A percentile compares a stretch with the other conserved stretches of the same genome.
Conservation (phyloP, 2,797 vertebrate genomes). For the Valencia hispanica region DNA sequence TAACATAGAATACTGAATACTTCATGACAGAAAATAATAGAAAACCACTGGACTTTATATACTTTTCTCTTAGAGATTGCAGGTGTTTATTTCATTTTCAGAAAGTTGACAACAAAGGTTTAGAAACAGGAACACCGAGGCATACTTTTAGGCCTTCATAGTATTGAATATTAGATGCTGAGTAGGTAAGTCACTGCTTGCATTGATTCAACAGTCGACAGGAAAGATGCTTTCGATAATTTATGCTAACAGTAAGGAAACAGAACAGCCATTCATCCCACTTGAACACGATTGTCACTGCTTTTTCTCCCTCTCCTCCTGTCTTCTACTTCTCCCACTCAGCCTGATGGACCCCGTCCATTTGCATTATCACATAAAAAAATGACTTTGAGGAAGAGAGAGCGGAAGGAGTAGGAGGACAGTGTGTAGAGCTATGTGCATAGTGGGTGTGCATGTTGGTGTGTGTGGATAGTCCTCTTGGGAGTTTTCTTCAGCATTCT, state of each 20-base stretch:
- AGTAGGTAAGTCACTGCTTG: slow-evolving; percentile 7
- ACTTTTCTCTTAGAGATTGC: not conserved
- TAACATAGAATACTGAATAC: too few relatives aligned
- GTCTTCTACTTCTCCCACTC: slow-evolving; percentile 4
- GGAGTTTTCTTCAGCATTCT: slow-evolving; percentile 33
- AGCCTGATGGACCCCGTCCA: slow-evolving; percentile 35
- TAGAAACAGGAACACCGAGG: not conserved
- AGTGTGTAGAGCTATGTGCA: slow-evolving; percentile 10
- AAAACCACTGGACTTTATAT: not conserved
- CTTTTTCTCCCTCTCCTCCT: slow-evolving; percentile 12
- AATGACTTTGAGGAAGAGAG: slow-evolving; percentile 30
- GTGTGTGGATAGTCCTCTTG: slow-evolving; percentile 21
- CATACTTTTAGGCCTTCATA: not conserved
- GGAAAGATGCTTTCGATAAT: slow-evolving; percentile 30
- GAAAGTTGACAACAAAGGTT: not conserved
- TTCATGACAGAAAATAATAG: too few relatives aligned
- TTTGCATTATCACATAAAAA: slow-evolving; percentile 32
- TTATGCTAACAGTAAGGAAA: slow-evolving; percentile 32
- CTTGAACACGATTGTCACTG: not conserved
- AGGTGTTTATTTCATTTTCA: not conserved
- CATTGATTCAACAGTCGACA: slow-evolving; percentile 17
- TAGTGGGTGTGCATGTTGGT: slow-evolving; percentile 2
- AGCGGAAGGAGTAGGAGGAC: slow-evolving; percentile 26
- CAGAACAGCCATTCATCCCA: slow-evolving; percentile 10
- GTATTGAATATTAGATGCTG: not conserved